Evolutionary conservation across 2,797 vertebrate species (phyloP), one percentile per base, ranked within the genome.

Genomic region (Sitta carolinensis): DNA sequence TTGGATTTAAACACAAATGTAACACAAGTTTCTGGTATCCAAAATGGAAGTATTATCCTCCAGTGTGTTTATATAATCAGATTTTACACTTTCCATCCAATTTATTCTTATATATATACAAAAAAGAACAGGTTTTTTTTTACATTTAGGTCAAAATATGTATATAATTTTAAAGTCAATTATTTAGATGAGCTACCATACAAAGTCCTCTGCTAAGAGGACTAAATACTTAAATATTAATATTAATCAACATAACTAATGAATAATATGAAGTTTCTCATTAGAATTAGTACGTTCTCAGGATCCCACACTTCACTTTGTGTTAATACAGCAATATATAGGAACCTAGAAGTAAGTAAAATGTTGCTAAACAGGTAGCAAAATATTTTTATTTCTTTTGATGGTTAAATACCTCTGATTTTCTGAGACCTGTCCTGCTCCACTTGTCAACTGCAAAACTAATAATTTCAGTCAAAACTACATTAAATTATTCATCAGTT

Each of bases 151-250:
- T 83, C 87, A 94, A 86, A 90, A 94, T 73, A 91, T 69, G 62
- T 75, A 94, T 94, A 26, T 82, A 94, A 76, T 96, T 96, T 96
- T 86, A 76, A 67, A 91, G 70, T 75, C 64, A 70, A 62, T 91
- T 84, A 78, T 69, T 96, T 66, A 64, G 40, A 62, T 7, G 2
- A 64, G 32, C 51, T 72, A 59, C 32, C 38, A 76, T 20, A 79
- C 15, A 72, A 32, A 88, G 67, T 12, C 73, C 13, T 96, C 78
- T 93, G 57, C 80, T 94, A 92, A 77, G 63, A 95, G 36, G 57
- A 91, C 63, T 63, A 91, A 68, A 87, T 80, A 57, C 40, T 68
- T 59, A 58, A 70, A 92, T 92, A 74, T 62, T 90, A 93, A 69
- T 25, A 74, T 84, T 75, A 93, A 74, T 66, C 92, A 90, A 36